phyloP scores from a whole-genome alignment of 2,797 vertebrate species.

The Hyperoplus immaculatus region DNA sequence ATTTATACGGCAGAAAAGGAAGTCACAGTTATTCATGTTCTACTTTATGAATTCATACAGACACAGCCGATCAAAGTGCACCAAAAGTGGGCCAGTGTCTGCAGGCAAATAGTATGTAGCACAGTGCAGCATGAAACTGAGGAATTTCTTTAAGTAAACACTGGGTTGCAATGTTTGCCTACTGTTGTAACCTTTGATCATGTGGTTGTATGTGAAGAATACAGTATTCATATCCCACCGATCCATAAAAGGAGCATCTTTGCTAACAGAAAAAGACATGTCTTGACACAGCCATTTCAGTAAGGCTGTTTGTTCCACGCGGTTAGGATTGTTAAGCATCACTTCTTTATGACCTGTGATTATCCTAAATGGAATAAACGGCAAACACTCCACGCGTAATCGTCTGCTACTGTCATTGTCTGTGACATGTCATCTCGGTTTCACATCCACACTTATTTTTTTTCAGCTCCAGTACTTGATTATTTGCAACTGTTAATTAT shows the following conservation, averaged over 20 bases:
- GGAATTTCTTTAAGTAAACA: not conserved
- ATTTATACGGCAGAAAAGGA: not conserved
- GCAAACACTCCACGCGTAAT: conserved; percentile 18
- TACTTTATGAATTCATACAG: conserved; percentile 3
- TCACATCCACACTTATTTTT: conserved; percentile 16
- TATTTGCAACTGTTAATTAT: conserved; percentile 44
- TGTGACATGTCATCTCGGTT: conserved; percentile 10
- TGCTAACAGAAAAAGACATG: not conserved
- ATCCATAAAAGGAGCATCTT: conserved; percentile 10
- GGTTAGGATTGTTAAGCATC: conserved; percentile 26
- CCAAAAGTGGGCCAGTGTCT: conserved; percentile 19
- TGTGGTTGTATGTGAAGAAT: not conserved
- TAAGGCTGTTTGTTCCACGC: not conserved
- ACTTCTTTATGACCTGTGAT: conserved; percentile 28
- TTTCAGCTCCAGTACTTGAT: conserved; percentile 34
- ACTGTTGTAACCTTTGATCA: conserved; percentile 9
- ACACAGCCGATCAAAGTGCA: conserved; percentile 16
- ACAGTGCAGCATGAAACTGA: not conserved
- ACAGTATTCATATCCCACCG: conserved; percentile 4
- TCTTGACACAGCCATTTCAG: not conserved
- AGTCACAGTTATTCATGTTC: not conserved
- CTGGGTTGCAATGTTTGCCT: not conserved
- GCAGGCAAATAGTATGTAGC: conserved; percentile 13
- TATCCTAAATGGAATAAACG: conserved; percentile 50
- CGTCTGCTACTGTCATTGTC: conserved; percentile 17